Evolutionary conservation across 2,888 invertebrate species (phyloP).

Genomic region (Amphipoea lucens): DNA sequence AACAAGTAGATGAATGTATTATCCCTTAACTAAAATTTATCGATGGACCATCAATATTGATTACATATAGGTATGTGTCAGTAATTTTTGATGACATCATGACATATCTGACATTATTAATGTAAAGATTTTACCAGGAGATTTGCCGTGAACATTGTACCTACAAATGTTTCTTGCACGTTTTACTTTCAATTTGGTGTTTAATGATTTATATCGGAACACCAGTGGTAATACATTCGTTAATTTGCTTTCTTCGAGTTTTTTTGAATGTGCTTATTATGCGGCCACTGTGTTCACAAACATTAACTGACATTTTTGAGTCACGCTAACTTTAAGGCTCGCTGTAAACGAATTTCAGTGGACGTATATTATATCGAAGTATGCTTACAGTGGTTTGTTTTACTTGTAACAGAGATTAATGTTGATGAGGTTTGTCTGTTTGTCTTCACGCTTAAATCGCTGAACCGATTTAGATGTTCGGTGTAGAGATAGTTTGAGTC

Average conservation of each 20-base stretch:
- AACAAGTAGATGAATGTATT: constrained; percentile 34
- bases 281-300: constrained; percentile 68
- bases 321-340: constrained; percentile 76
- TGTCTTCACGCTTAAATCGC: no score
- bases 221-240: constrained; percentile 66
- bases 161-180: constrained; percentile 58
- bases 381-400: neutral
- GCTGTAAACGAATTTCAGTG: constrained; percentile 56
- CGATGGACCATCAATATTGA: constrained; percentile 22
- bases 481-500: no score
- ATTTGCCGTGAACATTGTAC: constrained; percentile 43
- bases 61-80: neutral
- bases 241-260: constrained; percentile 69
- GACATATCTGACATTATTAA: constrained; percentile 37
- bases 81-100: constrained; percentile 28
- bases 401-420: neutral
- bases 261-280: constrained; percentile 71
- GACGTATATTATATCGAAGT: neutral
- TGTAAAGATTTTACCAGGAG: constrained; percentile 53
- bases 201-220: constrained; percentile 67
- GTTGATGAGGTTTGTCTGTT: no score
- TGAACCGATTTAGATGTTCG: no score
- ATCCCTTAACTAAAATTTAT: constrained; percentile 25
- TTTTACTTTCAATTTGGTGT: constrained; percentile 66
- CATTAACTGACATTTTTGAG: constrained; percentile 70